Percentiles rank a stretch among this genome's conserved stretches.
phyloP scores from a whole-genome alignment of 1,140 invertebrate genomes.

The Stegodyphus mimosarum region DNA sequence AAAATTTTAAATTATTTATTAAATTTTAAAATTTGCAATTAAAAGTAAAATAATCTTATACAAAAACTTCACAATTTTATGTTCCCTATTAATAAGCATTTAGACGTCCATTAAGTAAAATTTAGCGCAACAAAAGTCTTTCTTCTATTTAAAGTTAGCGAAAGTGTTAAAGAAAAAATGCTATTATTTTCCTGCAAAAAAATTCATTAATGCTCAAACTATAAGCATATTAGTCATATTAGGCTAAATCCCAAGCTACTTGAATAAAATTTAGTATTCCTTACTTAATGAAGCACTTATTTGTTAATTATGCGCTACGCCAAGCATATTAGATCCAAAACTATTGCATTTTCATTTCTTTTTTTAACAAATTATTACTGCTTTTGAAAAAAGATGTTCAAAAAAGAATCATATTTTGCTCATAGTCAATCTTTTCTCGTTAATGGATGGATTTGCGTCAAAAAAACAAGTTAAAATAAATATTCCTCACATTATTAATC shows the following conservation, averaged over 20 bases:
- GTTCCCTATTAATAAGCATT: too few relatives aligned
- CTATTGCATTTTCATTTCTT: neutral
- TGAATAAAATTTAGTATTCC: neutral
- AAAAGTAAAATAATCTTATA: too few relatives aligned
- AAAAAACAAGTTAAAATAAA: constrained; percentile 41
- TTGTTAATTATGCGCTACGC: constrained; percentile 32
- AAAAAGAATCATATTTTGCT: constrained; percentile 15
- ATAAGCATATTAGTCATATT: too few relatives aligned
- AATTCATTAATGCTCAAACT: too few relatives aligned
- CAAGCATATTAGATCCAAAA: neutral
- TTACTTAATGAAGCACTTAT: constrained; percentile 45
- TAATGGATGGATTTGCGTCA: constrained; percentile 25
- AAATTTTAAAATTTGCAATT: too few relatives aligned
- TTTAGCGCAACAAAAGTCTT: too few relatives aligned
- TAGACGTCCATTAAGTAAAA: too few relatives aligned
- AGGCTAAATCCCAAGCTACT: neutral
- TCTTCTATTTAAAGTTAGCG: too few relatives aligned
- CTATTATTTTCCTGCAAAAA: too few relatives aligned
- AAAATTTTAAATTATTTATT: too few relatives aligned
- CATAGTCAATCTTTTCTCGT: constrained; percentile 5
- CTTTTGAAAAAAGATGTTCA: constrained; percentile 1
- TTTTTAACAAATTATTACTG: neutral
- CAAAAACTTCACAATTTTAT: too few relatives aligned
- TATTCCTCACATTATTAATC: constrained; percentile 31
- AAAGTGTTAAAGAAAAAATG: too few relatives aligned